Evolutionary conservation across 2,797 vertebrate species (phyloP).

Genomic region (Pachyuromys duprasi): DNA sequence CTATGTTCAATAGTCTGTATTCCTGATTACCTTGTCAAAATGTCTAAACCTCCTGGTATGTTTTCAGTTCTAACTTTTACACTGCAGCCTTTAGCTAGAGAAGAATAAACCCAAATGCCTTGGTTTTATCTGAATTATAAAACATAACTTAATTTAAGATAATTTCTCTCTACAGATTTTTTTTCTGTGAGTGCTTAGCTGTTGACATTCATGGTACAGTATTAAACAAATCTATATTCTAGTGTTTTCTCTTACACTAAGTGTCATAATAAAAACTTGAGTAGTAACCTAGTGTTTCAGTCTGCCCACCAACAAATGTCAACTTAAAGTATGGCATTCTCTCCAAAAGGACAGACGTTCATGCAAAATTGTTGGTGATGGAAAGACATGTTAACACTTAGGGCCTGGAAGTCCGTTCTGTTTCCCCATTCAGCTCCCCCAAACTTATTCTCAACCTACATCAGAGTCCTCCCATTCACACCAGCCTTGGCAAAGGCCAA

Average conservation of each 20-base stretch:
- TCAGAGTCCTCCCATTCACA: neutral
- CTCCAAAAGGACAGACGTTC: neutral
- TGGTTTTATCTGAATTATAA: conserved; percentile 19
- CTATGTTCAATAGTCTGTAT: neutral
- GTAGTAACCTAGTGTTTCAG: neutral
- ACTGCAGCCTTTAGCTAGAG: neutral
- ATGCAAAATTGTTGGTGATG: neutral
- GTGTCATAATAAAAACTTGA: conserved; percentile 25
- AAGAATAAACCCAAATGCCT: conserved; percentile 49
- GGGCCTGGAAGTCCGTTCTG: conserved; percentile 28
- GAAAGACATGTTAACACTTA: conserved; percentile 11
- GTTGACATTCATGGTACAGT: neutral
- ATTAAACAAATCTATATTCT: conserved; percentile 40
- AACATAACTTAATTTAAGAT: conserved; percentile 44
- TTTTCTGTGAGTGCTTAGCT: neutral
- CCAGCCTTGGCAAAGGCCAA: neutral
- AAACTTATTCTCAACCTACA: neutral
- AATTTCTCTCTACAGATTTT: conserved; percentile 10
- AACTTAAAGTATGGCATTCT: neutral
- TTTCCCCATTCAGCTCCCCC: conserved; percentile 11
- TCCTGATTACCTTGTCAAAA: conserved; percentile 15
- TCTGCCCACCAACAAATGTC: neutral
- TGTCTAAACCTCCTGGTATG: neutral
- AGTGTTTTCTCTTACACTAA: conserved; percentile 3
- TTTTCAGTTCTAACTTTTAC: neutral